Percentiles rank a stretch among this genome's conserved stretches.
Conservation (phyloP, 92 coral and sea anemone species). For the Heliopora coerulea region DNA sequence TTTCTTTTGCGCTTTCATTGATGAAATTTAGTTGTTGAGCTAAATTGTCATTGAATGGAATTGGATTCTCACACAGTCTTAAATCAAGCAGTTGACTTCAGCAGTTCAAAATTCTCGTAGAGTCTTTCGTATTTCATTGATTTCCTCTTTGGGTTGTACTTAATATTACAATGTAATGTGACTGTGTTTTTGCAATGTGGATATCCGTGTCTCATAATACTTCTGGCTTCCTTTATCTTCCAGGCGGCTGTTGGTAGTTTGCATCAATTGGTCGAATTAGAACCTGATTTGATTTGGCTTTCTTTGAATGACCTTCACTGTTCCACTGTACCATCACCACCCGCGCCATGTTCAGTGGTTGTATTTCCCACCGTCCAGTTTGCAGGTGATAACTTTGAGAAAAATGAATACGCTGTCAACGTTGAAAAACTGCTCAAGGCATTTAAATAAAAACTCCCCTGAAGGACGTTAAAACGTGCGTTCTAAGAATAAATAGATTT, state of each 20-base stretch:
- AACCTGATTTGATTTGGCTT: conserved; percentile 91
- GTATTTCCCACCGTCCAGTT: conserved; percentile 42
- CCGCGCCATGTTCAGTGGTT: conserved; percentile 34
- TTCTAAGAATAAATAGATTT: too few species aligned
- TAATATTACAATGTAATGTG: too few species aligned
- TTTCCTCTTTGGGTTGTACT: too few species aligned
- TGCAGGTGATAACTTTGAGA: conserved; percentile 59
- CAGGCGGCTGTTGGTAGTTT: conserved; percentile 73
- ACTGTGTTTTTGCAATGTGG: neutral
- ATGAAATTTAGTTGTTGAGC: too few species aligned
- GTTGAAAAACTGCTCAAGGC: conserved; percentile 32
- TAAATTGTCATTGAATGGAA: too few species aligned
- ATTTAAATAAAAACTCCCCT: neutral
- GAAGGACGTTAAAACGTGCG: too few species aligned
- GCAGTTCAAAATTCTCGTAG: too few species aligned
- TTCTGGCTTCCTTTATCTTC: neutral
- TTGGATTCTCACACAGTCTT: too few species aligned
- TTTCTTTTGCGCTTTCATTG: too few species aligned
- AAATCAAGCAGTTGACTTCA: too few species aligned
- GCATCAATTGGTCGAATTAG: conserved; percentile 63
- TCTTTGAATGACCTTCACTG: conserved; percentile 72
- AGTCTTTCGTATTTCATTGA: too few species aligned
- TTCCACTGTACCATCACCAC: conserved; percentile 62
- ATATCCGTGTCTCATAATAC: neutral
- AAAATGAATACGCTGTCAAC: conserved; percentile 69